phyloP scores from a whole-genome alignment of 2,888 invertebrate genomes.

The Epicampocera succincta region DNA sequence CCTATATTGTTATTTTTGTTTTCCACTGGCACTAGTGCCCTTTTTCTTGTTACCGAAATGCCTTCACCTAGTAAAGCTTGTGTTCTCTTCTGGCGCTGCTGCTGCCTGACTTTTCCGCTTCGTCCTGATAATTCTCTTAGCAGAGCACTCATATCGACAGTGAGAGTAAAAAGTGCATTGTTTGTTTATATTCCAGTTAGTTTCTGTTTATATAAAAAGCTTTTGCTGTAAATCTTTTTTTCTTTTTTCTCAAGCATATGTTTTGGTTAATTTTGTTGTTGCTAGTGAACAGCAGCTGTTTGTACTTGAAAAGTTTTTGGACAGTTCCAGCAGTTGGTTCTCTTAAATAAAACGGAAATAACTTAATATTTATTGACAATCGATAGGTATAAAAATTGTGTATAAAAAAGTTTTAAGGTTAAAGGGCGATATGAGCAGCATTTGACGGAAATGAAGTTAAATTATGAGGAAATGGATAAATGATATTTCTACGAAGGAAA shows the following conservation, averaged over 20 bases:
- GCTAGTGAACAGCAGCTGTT: slow-evolving; percentile 53
- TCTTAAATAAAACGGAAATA: slow-evolving; percentile 48
- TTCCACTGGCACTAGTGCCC: slow-evolving; percentile 63
- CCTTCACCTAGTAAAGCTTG: slow-evolving; percentile 62
- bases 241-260: slow-evolving; percentile 15
- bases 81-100: slow-evolving; percentile 35
- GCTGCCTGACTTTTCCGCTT: slow-evolving; percentile 28
- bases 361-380: slow-evolving; percentile 15
- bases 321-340: slow-evolving; percentile 28
- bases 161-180: slow-evolving; percentile 33
- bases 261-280: slow-evolving; percentile 9
- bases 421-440: slow-evolving; percentile 16
- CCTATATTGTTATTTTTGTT: slow-evolving; percentile 18
- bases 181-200: slow-evolving; percentile 67
- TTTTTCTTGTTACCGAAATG: slow-evolving; percentile 47
- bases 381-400: slow-evolving; percentile 3
- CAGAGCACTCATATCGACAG: not conserved
- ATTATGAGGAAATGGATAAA: not conserved
- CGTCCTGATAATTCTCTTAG: slow-evolving; percentile 9
- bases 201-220: slow-evolving; percentile 45
- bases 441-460: slow-evolving; percentile 1
- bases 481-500: not conserved
- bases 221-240: slow-evolving; percentile 42
- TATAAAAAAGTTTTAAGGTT: slow-evolving; percentile 18
- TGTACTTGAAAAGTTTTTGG: slow-evolving; percentile 42